Evolutionary conservation across 1,140 invertebrate species (phyloP), one percentile per base, ranked within the genome.

Genomic region (Dryas iulia): DNA sequence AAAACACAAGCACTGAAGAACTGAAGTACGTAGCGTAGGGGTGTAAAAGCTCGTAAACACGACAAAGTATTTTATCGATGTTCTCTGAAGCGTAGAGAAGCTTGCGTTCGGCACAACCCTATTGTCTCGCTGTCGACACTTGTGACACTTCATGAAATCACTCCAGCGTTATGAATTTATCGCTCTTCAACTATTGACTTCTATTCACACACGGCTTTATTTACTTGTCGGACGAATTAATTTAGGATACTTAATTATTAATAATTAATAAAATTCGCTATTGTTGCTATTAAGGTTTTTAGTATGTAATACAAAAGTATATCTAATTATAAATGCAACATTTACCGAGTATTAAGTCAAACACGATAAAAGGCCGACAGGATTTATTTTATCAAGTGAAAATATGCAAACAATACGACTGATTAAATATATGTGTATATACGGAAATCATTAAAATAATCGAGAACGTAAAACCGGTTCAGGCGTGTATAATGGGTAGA

Each of bases 31-130:
- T 59, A 63, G 66, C 68, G 52, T 69, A 79, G 77, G 83, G 79
- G 79, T 78, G 79, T 78, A 76, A 64, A 70, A 72, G 67, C 79
- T 84, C 82, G 79, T 86, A 86, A 86, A 82, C 79, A 83, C 78
- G 75, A 84, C 83, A 79, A 79, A 83, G 83, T 85, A 83, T 87
- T 87, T 79, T 79, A 84, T 82, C 83, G 82, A 84, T 78, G 79
- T 73, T 74, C 78, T 77, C 67, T 72, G 76, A 73, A 72, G 69
- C 73, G 65, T 61, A 35, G 60, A 69, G 65, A 54, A 69, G 63
- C 62, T 71, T 71, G 71, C 73, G 63, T 77, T 53, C 75, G 39
- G 59, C 59, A 59, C 78, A 77, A 79, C 84, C 79, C 81, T 81
- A 84, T 88, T 84, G 81, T 84, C 75, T 81, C 76, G 68, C 71